A percentile compares a stretch with the other conserved stretches of the same genome.
Evolutionary conservation across 2,113 vertebrate species (phyloP).

Genomic region (Callorhinus ursinus): DNA sequence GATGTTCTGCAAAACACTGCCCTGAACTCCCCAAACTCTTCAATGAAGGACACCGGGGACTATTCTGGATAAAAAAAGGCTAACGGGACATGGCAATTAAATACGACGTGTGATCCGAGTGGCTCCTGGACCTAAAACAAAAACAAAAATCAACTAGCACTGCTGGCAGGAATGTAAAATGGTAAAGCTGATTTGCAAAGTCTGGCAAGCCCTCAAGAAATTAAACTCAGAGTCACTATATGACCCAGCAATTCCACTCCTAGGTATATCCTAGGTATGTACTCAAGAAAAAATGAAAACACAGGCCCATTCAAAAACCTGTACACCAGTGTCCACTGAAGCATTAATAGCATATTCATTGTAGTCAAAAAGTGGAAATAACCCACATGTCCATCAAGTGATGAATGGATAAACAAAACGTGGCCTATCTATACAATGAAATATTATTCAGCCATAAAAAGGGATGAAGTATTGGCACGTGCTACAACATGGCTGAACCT

Average conservation of each 20-base stretch:
- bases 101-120: background rate
- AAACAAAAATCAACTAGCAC: background rate
- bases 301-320: background rate
- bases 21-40: background rate
- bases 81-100: background rate
- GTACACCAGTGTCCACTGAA: background rate
- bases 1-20: background rate
- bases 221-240: background rate
- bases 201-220: background rate
- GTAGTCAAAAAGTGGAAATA: background rate
- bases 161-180: background rate
- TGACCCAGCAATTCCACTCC: background rate
- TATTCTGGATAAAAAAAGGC: background rate
- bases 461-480: background rate
- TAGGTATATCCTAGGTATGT: background rate
- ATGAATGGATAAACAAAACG: background rate
- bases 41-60: background rate
- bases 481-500: background rate
- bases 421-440: background rate
- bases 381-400: background rate
- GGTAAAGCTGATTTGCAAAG: background rate
- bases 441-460: background rate
- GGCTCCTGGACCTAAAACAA: background rate
- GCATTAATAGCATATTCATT: background rate
- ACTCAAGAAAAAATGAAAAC: background rate